Base-by-base conservation (phyloP, 2,888 invertebrate species). In the Watsonalla binaria region DNA sequence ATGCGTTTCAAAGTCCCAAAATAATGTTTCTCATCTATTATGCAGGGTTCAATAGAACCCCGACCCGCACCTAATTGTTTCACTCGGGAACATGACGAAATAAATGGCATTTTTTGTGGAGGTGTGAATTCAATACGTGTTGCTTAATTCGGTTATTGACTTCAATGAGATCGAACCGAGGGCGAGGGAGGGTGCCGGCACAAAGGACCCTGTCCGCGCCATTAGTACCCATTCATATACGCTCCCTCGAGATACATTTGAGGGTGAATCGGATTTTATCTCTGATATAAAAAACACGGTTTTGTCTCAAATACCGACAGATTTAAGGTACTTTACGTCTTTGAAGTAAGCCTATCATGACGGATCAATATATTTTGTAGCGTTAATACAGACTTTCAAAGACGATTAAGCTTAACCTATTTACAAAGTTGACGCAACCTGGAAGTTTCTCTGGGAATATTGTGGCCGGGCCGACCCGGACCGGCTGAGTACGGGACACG, bases 211-310 rank as follows among this genome's bases (percentile, higher is more conserved):
- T 74, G 80, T 81, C 79, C 80, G 69, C 76, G 72, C 81, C 79
- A 86, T 86, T 86, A 85, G 71, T 68, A 64, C 64, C 84, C 76
- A 86, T 86, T 86, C 82, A 86, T 82, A 81, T 73, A 69, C 63
- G 66, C 68, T 72, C 75, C 74, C 73, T 65, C 63, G 75, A 74
- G 77, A 80, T 77, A 80, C 75, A 76, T 75, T 70, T 72, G 70
- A 70, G 72, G 78, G 71, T 68, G 42, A 42, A 11, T 42, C 42
- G 42, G 11, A 42, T 42, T 42, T 42, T 11, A 5, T 11, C 11
- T 42, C 11, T 5, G 8, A 5, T 37, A 5, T 37, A 37, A 42
- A 42, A 42, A 42, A 11, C 8, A 42, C 42, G 5, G 42, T 8
- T 42, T 42, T 42, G 42, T 42, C 42, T 42, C 42, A 42, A 24